A percentile compares a stretch with the other conserved stretches of the same genome.
These are phyloP conservation scores for Eurystomus glaucurus DNA, from an alignment of 2,797 vertebrate genomes.

Conservation along the genomic window DNA sequence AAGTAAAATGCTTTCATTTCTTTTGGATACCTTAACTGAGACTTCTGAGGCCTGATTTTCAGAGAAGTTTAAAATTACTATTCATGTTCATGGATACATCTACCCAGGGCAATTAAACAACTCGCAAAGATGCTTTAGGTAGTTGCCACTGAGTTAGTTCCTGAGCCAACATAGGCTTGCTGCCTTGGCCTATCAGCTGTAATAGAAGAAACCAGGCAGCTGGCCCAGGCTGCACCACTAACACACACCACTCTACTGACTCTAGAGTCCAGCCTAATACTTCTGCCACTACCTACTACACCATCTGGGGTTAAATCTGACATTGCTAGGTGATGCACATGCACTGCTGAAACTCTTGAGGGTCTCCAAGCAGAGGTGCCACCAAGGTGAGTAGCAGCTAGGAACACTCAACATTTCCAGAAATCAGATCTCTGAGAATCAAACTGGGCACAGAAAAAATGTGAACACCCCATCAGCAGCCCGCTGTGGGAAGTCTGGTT, in stretches of 20 bases:
- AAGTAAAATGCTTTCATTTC: slow-evolving; percentile 33
- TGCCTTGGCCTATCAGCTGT: neutral
- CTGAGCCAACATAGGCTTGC: rapidly evolving
- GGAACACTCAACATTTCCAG: neutral
- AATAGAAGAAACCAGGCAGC: neutral
- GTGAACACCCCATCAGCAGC: neutral
- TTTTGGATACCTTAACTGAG: neutral
- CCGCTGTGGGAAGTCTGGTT: neutral
- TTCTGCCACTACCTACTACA: neutral
- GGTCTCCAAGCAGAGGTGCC: neutral
- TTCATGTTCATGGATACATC: neutral
- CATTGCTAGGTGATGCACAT: neutral
- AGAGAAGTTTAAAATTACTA: neutral
- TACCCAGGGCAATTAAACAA: neutral
- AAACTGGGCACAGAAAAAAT: neutral
- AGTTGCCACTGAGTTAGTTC: neutral
- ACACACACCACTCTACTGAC: neutral
- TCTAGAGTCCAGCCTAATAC: neutral
- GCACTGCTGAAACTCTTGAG: neutral
- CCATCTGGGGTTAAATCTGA: neutral
- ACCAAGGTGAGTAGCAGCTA: neutral
- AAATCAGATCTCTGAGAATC: neutral
- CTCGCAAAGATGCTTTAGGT: neutral
- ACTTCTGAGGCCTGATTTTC: neutral
- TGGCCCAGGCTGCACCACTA: neutral